Conservation (phyloP, 2,888 invertebrate genomes). For the Melangyna quadrimaculata region DNA sequence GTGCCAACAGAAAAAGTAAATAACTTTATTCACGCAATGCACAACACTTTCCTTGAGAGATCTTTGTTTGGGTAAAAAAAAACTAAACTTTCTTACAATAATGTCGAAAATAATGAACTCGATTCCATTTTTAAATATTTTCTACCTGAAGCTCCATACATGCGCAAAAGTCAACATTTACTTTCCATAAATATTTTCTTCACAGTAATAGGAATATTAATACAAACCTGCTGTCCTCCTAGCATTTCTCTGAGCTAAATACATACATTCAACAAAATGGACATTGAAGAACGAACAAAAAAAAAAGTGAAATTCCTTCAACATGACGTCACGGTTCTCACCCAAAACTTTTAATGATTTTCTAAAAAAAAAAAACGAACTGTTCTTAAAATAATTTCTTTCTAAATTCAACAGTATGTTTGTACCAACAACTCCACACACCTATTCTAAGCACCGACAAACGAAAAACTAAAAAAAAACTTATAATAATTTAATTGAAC, state of each 20-base stretch:
- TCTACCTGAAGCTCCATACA: constrained; percentile 40
- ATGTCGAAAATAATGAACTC: constrained; percentile 39
- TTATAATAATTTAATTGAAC: constrained; percentile 16
- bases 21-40: not conserved
- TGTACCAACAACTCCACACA: constrained; percentile 1
- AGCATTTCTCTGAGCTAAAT: constrained; percentile 7
- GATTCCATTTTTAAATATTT: constrained; percentile 59
- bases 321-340: constrained; percentile 54
- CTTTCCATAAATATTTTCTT: constrained; percentile 22
- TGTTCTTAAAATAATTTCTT: constrained; percentile 49
- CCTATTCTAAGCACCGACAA: constrained; percentile 36
- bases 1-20: not conserved
- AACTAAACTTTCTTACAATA: not conserved
- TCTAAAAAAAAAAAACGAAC: constrained; percentile 43
- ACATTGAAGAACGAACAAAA: not conserved
- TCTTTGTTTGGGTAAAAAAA: not conserved
- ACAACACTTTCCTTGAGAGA: not conserved
- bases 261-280: not conserved
- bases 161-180: not conserved
- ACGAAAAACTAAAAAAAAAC: constrained; percentile 7
- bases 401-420: constrained; percentile 30
- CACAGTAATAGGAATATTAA: not conserved
- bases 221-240: not conserved
- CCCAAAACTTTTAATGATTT: constrained; percentile 30
- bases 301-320: constrained; percentile 52